Conservation (phyloP, 2,113 vertebrate species). For the Rhynchomys soricoides region DNA sequence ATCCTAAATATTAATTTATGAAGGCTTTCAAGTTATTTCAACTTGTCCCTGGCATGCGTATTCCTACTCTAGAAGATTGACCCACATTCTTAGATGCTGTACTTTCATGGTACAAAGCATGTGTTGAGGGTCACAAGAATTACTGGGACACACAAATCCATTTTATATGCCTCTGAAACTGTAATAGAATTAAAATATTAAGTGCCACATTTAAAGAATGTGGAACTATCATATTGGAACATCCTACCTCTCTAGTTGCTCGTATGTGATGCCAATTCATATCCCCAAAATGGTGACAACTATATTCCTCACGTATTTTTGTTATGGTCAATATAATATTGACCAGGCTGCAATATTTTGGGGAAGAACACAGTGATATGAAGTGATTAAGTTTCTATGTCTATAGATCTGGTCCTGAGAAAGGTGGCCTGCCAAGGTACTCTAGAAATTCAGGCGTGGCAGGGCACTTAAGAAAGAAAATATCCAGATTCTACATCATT, state of each 20-base stretch:
- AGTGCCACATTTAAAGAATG: not conserved
- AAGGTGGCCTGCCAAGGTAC: not conserved
- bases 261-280: not conserved
- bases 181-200: not conserved
- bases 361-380: not conserved
- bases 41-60: not conserved
- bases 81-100: not conserved
- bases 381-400: not conserved
- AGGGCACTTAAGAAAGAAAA: not conserved
- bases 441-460: not conserved
- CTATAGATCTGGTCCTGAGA: not conserved
- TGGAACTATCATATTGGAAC: not conserved
- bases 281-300: not conserved
- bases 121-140: not conserved
- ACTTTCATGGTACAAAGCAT: not conserved
- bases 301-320: not conserved
- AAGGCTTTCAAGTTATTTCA: not conserved
- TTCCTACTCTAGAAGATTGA: not conserved
- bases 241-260: not conserved
- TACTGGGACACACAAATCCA: not conserved
- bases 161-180: not conserved
- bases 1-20: not conserved
- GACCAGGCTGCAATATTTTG: not conserved
- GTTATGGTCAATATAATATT: not conserved
- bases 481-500: not conserved